Evolutionary conservation across 2,797 vertebrate species (phyloP).

Genomic region (Myotis myotis): DNA sequence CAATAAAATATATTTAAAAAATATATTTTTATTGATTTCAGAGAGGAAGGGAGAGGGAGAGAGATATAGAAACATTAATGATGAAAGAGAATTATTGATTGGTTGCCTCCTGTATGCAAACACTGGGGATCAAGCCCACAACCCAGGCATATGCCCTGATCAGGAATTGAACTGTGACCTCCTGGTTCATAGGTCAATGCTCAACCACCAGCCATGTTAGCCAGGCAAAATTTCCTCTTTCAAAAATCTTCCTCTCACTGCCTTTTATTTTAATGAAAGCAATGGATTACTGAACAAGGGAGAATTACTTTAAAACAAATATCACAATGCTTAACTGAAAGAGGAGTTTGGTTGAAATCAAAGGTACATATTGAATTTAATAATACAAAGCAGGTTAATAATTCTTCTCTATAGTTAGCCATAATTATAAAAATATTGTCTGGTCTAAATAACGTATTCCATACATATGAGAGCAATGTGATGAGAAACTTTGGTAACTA

Average conservation of each 20-base stretch:
- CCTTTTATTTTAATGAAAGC: background rate
- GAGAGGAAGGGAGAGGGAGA: too few relatives aligned
- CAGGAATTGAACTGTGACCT: too few relatives aligned
- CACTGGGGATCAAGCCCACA: too few relatives aligned
- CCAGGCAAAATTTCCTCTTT: background rate
- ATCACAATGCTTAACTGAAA: background rate
- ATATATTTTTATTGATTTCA: too few relatives aligned
- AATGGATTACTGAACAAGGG: background rate
- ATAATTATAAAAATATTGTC: background rate
- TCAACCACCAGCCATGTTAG: too few relatives aligned
- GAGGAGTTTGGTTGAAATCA: background rate
- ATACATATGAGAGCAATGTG: background rate
- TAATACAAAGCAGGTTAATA: background rate
- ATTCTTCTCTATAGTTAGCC: conserved; percentile 3
- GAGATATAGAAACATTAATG: too few relatives aligned
- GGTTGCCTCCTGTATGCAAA: too few relatives aligned
- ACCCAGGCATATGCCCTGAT: too few relatives aligned
- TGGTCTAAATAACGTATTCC: background rate
- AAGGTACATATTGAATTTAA: background rate
- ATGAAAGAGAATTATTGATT: too few relatives aligned
- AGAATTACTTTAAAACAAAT: conserved; percentile 8
- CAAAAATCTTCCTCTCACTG: background rate
- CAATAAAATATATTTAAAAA: too few relatives aligned
- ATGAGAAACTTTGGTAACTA: background rate
- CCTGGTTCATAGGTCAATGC: too few relatives aligned